Percentiles rank a stretch among this genome's conserved stretches.
Conservation (phyloP, 2,797 vertebrate species). For the Onychomys arenicola region DNA sequence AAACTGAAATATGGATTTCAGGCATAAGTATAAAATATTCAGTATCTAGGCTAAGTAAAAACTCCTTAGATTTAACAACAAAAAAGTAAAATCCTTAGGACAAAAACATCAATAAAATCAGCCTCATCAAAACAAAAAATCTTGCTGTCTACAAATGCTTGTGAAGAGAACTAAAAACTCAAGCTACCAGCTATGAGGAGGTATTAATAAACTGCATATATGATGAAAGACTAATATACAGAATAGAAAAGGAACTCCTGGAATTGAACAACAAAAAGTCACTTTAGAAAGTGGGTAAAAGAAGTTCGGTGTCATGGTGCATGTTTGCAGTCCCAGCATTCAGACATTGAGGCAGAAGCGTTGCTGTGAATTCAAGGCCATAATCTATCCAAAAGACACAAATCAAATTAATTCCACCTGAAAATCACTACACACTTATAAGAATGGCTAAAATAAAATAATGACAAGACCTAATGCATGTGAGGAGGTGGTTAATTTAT, state of each 20-base stretch:
- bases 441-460: slow-evolving; percentile 55
- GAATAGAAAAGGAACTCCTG: slow-evolving; percentile 35
- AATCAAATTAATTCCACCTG: slow-evolving; percentile 54
- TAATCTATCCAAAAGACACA: background rate
- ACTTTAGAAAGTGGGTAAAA: slow-evolving; percentile 46
- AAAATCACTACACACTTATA: slow-evolving; percentile 12
- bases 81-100: slow-evolving; percentile 47
- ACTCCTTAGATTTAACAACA: slow-evolving; percentile 56
- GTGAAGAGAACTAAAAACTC: slow-evolving; percentile 31
- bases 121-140: slow-evolving; percentile 40
- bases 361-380: background rate
- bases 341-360: background rate
- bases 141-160: slow-evolving; percentile 18
- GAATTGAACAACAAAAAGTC: slow-evolving; percentile 20
- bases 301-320: background rate
- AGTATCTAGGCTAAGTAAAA: slow-evolving; percentile 43
- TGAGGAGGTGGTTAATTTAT: background rate
- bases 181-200: slow-evolving; percentile 51
- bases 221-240: slow-evolving; percentile 45
- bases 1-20: slow-evolving; percentile 10
- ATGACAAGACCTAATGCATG: background rate
- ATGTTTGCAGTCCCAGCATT: background rate
- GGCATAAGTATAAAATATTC: slow-evolving; percentile 57
- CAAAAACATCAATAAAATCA: slow-evolving; percentile 29
- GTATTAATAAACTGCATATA: slow-evolving; percentile 33